These are phyloP conservation scores for Cheilosia grossa DNA, from an alignment of 2,888 invertebrate species.

Conservation along the genomic window DNA sequence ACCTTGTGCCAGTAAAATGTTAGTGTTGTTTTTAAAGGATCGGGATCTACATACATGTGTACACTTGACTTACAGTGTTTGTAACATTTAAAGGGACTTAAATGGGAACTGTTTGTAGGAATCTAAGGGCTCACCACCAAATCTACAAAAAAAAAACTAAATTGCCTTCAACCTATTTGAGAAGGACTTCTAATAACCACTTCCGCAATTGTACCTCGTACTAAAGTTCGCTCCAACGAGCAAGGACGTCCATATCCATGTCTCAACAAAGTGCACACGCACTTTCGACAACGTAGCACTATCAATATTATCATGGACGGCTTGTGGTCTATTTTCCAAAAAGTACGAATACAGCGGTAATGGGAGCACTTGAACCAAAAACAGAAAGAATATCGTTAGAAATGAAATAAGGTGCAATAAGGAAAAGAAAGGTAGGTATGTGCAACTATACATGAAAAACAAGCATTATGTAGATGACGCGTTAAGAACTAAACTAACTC, in stretches of 20 bases:
- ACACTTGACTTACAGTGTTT: too few species aligned
- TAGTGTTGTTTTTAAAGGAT: neutral
- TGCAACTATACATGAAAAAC: neutral
- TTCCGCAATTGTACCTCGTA: constrained; percentile 22
- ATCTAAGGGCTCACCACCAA: constrained; percentile 13
- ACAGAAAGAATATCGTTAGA: constrained; percentile 1
- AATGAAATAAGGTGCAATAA: constrained; percentile 5
- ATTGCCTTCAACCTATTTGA: neutral
- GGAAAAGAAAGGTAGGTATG: constrained; percentile 1
- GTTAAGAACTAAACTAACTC: constrained; percentile 33
- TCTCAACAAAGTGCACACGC: constrained; percentile 63
- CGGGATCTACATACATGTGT: neutral
- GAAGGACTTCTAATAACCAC: neutral
- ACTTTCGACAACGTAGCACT: constrained; percentile 24
- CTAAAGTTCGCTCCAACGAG: constrained; percentile 19
- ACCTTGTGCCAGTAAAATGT: neutral
- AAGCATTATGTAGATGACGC: neutral
- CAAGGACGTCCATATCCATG: constrained; percentile 69
- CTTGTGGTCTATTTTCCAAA: constrained; percentile 68
- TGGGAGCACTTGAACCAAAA: constrained; percentile 56
- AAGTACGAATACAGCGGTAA: constrained; percentile 68
- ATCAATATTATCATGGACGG: constrained; percentile 51
- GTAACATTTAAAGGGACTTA: too few species aligned
- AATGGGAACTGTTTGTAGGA: neutral
- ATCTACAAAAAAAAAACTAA: neutral